Conservation (phyloP, 2,113 vertebrate genomes). For the Cottus gobio region DNA sequence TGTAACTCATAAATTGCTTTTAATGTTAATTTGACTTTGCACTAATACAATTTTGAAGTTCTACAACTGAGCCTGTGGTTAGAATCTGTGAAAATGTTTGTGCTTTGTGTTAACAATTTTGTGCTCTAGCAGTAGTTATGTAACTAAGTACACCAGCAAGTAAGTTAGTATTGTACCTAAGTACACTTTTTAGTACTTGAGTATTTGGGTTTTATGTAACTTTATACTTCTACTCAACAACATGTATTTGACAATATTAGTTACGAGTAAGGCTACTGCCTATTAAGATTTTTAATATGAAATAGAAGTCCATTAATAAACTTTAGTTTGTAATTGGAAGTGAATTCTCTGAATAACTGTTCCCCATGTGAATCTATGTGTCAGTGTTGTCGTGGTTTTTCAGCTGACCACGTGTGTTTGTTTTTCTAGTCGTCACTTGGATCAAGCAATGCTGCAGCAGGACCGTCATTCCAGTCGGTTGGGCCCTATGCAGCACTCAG, state of each 20-base stretch:
- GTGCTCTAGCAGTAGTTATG: too few relatives aligned
- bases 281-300: neutral
- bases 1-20: neutral
- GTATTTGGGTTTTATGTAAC: too few relatives aligned
- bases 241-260: neutral
- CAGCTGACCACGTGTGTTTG: neutral
- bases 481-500: conserved; percentile 91
- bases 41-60: neutral
- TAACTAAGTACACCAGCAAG: too few relatives aligned
- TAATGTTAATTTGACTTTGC: neutral
- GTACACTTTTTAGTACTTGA: too few relatives aligned
- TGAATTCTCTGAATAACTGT: too few relatives aligned
- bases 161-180: too few relatives aligned
- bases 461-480: conserved; percentile 90
- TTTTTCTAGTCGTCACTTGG: conserved; percentile 91
- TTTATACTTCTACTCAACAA: too few relatives aligned
- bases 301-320: neutral
- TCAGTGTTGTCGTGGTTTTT: neutral
- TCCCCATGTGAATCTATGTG: neutral
- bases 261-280: neutral
- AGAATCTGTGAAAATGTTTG: neutral
- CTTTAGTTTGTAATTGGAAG: neutral
- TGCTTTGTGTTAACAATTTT: too few relatives aligned
- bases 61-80: neutral
- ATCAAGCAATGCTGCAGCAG: conserved; percentile 80